Evolutionary conservation across 2,888 invertebrate species (phyloP).

Genomic region (Malachius bipustulatus): DNA sequence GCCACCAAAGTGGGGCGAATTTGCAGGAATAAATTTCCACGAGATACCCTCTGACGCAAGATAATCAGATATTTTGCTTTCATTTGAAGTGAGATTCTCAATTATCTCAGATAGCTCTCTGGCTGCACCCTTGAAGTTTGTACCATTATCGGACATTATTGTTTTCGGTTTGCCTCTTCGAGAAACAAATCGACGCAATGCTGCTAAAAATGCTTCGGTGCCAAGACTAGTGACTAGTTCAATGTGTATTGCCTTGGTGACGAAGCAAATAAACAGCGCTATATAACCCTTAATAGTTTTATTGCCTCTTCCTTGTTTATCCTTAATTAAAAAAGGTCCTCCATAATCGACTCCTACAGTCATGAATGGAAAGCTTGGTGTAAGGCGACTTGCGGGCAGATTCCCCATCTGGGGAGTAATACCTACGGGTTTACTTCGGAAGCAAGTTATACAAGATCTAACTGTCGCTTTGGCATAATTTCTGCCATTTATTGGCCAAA

Average conservation of each 20-base stretch:
- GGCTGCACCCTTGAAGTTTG: conserved; percentile 18
- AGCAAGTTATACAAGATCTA: conserved; percentile 15
- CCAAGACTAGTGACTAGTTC: conserved; percentile 20
- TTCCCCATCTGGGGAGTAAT: conserved; percentile 13
- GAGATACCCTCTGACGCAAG: conserved; percentile 10
- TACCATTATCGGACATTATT: conserved; percentile 21
- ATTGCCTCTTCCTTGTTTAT: conserved; percentile 7
- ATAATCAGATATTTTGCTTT: conserved; percentile 5
- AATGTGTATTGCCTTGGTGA: conserved; percentile 20
- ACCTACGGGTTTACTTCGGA: conserved; percentile 10
- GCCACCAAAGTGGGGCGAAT: conserved; percentile 17
- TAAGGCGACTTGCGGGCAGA: conserved; percentile 14
- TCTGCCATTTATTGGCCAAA: conserved; percentile 14
- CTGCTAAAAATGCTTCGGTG: conserved; percentile 19
- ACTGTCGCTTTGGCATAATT: conserved; percentile 11
- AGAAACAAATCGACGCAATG: conserved; percentile 20
- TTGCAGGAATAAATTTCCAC: conserved; percentile 16
- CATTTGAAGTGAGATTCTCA: conserved; percentile 9
- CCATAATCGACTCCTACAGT: conserved; percentile 15
- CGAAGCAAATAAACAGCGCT: conserved; percentile 12
- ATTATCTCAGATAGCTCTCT: conserved; percentile 9
- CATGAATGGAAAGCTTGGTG: conserved; percentile 10
- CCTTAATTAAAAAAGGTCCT: conserved; percentile 15
- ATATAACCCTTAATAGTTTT: conserved; percentile 13
- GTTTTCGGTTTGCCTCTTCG: conserved; percentile 18